Conservation (phyloP, 2,113 vertebrate genomes). For the Dissostichus mawsoni region DNA sequence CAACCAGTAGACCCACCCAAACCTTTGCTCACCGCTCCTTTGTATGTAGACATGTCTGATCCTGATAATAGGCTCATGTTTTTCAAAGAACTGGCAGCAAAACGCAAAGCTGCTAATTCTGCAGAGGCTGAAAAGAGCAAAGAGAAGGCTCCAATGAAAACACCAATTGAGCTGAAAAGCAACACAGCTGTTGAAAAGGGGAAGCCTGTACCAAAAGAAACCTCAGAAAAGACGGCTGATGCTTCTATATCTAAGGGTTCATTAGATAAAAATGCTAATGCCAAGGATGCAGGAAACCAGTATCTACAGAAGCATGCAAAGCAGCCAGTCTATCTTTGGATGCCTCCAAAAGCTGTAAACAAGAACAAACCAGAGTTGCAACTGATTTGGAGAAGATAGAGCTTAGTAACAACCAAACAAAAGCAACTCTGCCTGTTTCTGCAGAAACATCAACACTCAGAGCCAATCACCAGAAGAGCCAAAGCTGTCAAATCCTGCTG, state of each 20-base stretch:
- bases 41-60: slow-evolving; percentile 77
- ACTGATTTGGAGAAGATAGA: slow-evolving; percentile 79
- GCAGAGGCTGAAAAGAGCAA: slow-evolving; percentile 53
- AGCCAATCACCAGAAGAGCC: not conserved
- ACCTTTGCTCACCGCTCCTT: slow-evolving; percentile 21
- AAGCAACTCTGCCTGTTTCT: slow-evolving; percentile 36
- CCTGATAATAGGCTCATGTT: slow-evolving; percentile 66
- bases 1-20: slow-evolving; percentile 23
- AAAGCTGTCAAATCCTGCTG: slow-evolving; percentile 29
- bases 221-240: not conserved
- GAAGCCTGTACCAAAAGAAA: slow-evolving; percentile 7
- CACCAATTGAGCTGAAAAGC: slow-evolving; percentile 18
- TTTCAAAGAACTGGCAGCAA: slow-evolving; percentile 77
- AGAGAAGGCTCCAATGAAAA: slow-evolving; percentile 21
- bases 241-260: not conserved
- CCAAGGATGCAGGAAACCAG: slow-evolving; percentile 24
- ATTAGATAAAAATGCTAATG: not conserved
- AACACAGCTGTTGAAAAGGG: slow-evolving; percentile 19
- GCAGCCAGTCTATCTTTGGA: slow-evolving; percentile 20
- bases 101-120: slow-evolving; percentile 67
- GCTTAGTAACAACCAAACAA: slow-evolving; percentile 49
- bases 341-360: slow-evolving; percentile 17
- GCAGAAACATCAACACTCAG: slow-evolving; percentile 61
- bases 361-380: slow-evolving; percentile 40
- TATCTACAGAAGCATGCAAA: slow-evolving; percentile 12